Conservation (phyloP, 1,140 invertebrate species). For the Heliconius eleuchia region DNA sequence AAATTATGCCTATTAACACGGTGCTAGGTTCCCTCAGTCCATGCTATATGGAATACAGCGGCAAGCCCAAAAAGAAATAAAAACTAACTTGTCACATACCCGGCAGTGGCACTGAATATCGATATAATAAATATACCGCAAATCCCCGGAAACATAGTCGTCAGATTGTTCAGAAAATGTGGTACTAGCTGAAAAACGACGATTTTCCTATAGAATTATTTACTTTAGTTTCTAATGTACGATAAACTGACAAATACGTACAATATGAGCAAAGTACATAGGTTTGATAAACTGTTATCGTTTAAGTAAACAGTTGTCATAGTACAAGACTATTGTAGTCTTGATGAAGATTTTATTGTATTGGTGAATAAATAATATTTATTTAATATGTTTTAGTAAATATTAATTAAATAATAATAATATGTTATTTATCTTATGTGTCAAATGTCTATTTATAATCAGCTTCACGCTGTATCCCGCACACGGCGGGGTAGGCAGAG, state of each 20-base stretch:
- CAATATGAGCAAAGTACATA: not conserved
- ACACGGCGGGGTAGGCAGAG: too few relatives aligned
- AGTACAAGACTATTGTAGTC: not conserved
- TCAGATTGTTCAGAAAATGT: conserved; percentile 67
- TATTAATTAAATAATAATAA: too few relatives aligned
- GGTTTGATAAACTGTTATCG: not conserved
- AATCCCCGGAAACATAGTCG: conserved; percentile 74
- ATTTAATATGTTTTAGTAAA: too few relatives aligned
- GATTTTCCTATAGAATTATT: not conserved
- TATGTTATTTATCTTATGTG: too few relatives aligned
- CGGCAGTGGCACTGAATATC: conserved; percentile 75
- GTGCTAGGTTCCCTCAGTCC: too few relatives aligned
- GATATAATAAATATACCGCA: conserved; percentile 74
- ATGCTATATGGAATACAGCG: too few relatives aligned
- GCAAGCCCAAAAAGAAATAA: not conserved
- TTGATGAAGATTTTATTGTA: not conserved
- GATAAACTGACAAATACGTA: not conserved
- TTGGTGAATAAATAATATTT: not conserved
- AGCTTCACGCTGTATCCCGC: too few relatives aligned
- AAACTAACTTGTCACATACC: conserved; percentile 50
- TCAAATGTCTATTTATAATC: not conserved
- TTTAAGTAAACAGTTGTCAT: conserved; percentile 1
- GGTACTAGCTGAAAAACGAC: conserved; percentile 61
- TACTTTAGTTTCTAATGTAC: not conserved
- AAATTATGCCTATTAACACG: too few relatives aligned